These are phyloP conservation scores for Dolichomitus sp. DNA, from an alignment of 2,888 invertebrate species.

Conservation along the genomic window DNA sequence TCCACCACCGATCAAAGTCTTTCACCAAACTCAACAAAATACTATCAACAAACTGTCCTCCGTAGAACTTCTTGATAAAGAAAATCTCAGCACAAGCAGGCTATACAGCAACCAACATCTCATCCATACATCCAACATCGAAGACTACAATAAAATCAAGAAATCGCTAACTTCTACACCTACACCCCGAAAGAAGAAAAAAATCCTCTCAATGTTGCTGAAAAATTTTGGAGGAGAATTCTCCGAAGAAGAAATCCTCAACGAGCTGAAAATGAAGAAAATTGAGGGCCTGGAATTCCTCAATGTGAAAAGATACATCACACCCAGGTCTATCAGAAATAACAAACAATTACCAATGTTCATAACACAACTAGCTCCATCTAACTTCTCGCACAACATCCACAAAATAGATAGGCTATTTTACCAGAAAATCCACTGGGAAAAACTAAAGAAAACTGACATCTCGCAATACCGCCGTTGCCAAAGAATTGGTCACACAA, in stretches of 20 bases:
- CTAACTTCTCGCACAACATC: neutral
- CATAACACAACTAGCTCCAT: constrained; percentile 6
- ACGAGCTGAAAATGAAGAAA: constrained; percentile 1
- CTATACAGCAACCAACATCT: constrained; percentile 3
- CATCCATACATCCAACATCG: neutral
- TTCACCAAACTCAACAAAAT: constrained; percentile 11
- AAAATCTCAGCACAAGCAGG: constrained; percentile 3
- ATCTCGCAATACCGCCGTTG: constrained; percentile 33
- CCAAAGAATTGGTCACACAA: constrained; percentile 30
- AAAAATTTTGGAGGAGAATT: constrained; percentile 25
- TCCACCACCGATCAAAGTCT: neutral
- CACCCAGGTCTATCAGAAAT: constrained; percentile 9
- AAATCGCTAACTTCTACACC: neutral
- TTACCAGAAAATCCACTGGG: constrained; percentile 30
- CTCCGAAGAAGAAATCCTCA: neutral
- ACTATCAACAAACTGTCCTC: neutral
- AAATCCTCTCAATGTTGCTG: neutral
- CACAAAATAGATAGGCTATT: constrained; percentile 6
- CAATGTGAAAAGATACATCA: constrained; percentile 7
- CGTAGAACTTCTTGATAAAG: neutral
- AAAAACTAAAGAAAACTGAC: constrained; percentile 36
- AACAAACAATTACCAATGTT: constrained; percentile 3
- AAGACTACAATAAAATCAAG: constrained; percentile 8
- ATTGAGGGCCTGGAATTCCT: constrained; percentile 10
- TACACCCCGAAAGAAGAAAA: constrained; percentile 16